phyloP scores from a whole-genome alignment of 2,113 vertebrate species.

The Lontra canadensis region DNA sequence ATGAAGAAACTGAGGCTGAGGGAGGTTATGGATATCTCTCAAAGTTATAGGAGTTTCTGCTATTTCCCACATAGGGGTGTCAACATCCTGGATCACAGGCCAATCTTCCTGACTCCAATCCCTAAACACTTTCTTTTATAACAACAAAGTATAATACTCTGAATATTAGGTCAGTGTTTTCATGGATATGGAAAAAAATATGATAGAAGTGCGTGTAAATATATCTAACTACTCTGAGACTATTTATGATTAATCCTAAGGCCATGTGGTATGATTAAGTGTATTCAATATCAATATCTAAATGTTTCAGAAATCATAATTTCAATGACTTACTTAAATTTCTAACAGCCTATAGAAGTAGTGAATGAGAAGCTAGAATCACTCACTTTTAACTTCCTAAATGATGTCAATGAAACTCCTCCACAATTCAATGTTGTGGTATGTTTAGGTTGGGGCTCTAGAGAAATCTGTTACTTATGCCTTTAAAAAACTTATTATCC shows the following conservation, averaged over 20 bases:
- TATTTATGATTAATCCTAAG: not conserved
- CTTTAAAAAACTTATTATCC: not conserved
- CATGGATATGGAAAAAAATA: not conserved
- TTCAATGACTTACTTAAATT: not conserved
- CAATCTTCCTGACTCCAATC: not conserved
- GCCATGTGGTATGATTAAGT: not conserved
- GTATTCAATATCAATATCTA: not conserved
- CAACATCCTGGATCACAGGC: not conserved
- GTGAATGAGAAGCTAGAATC: not conserved
- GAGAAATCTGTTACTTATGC: not conserved
- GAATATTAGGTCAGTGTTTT: not conserved
- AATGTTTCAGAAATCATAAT: slow-evolving; percentile 24
- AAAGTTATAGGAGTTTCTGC: not conserved
- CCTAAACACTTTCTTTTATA: not conserved
- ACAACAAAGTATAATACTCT: not conserved
- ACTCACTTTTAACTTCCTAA: not conserved
- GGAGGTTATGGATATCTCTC: not conserved
- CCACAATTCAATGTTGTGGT: not conserved
- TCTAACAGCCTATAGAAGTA: not conserved
- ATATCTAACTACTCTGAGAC: not conserved
- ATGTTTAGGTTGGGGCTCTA: not conserved
- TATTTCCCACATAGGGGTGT: not conserved
- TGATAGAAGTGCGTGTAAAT: not conserved
- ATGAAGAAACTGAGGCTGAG: not conserved
- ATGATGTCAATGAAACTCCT: not conserved